Percentiles rank a stretch among this genome's conserved stretches.
Evolutionary conservation across 2,113 vertebrate species (phyloP).

Genomic region (Hemiscyllium ocellatum): DNA sequence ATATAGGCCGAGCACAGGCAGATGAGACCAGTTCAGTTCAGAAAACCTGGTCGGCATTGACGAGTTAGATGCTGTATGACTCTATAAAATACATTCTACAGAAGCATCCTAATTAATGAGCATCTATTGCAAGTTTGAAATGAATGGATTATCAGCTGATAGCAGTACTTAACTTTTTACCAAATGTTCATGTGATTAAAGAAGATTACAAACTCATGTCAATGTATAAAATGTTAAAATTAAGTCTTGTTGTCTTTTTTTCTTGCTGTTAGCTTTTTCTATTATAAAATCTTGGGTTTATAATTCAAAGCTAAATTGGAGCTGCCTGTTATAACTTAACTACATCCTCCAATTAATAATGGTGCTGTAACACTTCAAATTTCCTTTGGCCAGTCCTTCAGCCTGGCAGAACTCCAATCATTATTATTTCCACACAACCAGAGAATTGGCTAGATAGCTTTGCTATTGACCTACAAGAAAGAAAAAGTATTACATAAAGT

Average conservation of each 20-base stretch:
- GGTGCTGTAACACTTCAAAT: neutral
- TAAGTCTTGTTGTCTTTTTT: neutral
- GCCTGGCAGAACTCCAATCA: neutral
- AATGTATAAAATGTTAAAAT: neutral
- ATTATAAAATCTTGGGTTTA: neutral
- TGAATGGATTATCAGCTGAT: neutral
- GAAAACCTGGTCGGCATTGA: too few species aligned
- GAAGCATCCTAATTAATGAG: neutral
- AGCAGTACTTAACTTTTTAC: neutral
- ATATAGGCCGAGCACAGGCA: too few species aligned
- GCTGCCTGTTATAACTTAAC: neutral
- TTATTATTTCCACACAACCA: neutral
- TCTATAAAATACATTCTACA: neutral
- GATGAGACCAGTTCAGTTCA: too few species aligned
- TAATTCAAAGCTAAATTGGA: neutral
- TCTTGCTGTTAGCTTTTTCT: neutral
- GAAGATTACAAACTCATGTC: neutral
- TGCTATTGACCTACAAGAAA: neutral
- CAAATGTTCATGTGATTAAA: neutral
- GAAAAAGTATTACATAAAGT: neutral
- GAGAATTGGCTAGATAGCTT: neutral
- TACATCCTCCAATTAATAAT: neutral
- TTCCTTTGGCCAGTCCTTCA: neutral
- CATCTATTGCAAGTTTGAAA: neutral
- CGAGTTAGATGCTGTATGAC: too few species aligned